Conservation (phyloP, 2,797 vertebrate genomes). For the Novumbra hubbsi region DNA sequence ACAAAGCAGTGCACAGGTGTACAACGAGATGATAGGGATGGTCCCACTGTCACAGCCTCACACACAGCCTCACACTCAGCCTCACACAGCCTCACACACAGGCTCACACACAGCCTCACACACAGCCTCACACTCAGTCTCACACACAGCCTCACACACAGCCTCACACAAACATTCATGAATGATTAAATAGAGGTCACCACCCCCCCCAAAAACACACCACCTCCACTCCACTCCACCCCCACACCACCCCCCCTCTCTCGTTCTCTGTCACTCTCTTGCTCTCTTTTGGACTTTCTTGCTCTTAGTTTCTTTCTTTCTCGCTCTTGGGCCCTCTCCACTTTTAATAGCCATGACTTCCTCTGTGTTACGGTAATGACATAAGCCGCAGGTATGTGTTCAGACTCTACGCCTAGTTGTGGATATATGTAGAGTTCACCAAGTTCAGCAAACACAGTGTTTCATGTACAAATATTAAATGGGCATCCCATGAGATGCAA, state of each 20-base stretch:
- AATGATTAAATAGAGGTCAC: constrained; percentile 38
- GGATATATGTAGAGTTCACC: not conserved
- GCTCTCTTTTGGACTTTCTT: too few relatives aligned
- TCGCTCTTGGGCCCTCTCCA: constrained; percentile 10
- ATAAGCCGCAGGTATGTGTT: constrained; percentile 61
- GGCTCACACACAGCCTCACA: constrained; percentile 6
- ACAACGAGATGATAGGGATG: too few relatives aligned
- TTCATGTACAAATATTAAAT: not conserved
- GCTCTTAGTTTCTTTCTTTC: constrained; percentile 1
- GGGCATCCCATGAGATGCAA: not conserved
- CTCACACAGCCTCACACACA: constrained; percentile 1
- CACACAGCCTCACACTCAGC: not conserved
- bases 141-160: not conserved
- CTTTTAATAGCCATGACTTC: constrained; percentile 59
- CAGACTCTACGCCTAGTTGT: constrained; percentile 23
- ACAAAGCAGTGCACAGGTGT: too few relatives aligned
- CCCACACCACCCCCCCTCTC: constrained; percentile 1
- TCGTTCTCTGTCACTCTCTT: not conserved
- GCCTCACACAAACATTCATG: constrained; percentile 24
- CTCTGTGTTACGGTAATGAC: constrained; percentile 30
- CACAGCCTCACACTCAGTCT: not conserved
- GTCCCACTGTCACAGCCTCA: not conserved
- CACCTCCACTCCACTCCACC: constrained; percentile 1
- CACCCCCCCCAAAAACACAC: not conserved
- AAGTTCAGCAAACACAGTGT: not conserved